Percentiles rank a stretch among this genome's conserved stretches.
These are phyloP conservation scores for Cichladusa arquata DNA, from an alignment of 2,113 vertebrate species.

Conservation along the genomic window DNA sequence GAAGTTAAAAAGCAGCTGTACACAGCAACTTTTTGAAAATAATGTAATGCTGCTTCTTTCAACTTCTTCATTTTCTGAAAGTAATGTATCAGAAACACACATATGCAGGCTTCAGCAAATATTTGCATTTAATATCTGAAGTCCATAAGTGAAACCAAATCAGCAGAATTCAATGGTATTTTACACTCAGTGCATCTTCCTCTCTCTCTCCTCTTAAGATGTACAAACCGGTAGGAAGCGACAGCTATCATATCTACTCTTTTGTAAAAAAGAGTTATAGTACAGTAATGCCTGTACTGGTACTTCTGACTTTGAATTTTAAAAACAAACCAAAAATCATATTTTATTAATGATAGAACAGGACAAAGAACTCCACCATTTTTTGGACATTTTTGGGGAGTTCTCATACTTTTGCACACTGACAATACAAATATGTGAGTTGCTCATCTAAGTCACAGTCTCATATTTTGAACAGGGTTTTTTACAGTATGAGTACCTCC, in stretches of 20 bases:
- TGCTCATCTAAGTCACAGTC: background rate
- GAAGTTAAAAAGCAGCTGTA: background rate
- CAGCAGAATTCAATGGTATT: background rate
- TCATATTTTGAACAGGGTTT: background rate
- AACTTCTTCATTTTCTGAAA: slow-evolving; percentile 11
- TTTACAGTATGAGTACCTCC: background rate
- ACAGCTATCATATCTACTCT: background rate
- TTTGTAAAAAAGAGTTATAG: background rate
- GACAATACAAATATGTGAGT: background rate
- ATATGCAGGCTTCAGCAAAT: slow-evolving; percentile 28
- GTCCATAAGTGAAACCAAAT: slow-evolving; percentile 17
- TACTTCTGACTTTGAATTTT: background rate
- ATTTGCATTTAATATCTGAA: slow-evolving; percentile 23
- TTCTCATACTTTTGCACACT: background rate
- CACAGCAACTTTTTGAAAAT: background rate
- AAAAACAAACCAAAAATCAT: background rate
- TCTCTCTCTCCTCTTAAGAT: background rate
- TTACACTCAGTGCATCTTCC: background rate
- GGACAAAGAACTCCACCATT: background rate
- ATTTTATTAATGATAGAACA: background rate
- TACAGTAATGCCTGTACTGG: background rate
- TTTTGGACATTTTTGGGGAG: fast-evolving
- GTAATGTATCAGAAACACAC: background rate
- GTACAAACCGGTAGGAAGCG: background rate
- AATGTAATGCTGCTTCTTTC: background rate